Percentiles rank a stretch among this genome's conserved stretches.
These are phyloP conservation scores for Megalops cyprinoides DNA, from an alignment of 2,797 vertebrate genomes.

Conservation along the genomic window DNA sequence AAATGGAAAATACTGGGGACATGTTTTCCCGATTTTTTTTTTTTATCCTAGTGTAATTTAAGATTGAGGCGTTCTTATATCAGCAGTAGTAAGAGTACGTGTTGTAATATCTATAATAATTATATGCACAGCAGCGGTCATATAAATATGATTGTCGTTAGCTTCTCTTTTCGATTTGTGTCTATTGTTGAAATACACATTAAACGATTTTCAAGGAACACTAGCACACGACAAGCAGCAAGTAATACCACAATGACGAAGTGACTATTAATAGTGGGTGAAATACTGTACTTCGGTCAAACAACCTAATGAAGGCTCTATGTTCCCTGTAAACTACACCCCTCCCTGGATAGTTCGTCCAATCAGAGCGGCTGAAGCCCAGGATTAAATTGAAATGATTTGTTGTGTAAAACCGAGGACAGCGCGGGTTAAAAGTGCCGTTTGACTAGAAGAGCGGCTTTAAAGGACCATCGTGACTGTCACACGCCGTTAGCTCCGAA, in stretches of 20 bases:
- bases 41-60: too few species aligned
- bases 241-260: too few species aligned
- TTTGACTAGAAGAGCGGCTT: background rate
- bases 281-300: background rate
- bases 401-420: background rate
- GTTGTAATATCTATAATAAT: too few species aligned
- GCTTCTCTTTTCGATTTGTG: too few species aligned
- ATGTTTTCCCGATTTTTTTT: background rate
- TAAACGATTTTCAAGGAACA: too few species aligned
- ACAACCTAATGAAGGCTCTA: background rate
- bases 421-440: background rate
- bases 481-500: slow-evolving; percentile 1
- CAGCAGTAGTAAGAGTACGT: too few species aligned
- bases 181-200: too few species aligned
- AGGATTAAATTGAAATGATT: background rate
- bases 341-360: background rate
- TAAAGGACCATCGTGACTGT: slow-evolving; percentile 10
- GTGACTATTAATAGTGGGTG: too few species aligned
- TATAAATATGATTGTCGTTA: too few species aligned
- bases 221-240: too few species aligned
- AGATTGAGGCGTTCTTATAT: too few species aligned
- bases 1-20: background rate
- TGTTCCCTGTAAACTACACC: background rate
- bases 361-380: background rate
- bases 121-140: too few species aligned